phyloP scores from a whole-genome alignment of 37 sponge, comb jelly and placozoan genomes.

The Aphrocallistes beatrix region DNA sequence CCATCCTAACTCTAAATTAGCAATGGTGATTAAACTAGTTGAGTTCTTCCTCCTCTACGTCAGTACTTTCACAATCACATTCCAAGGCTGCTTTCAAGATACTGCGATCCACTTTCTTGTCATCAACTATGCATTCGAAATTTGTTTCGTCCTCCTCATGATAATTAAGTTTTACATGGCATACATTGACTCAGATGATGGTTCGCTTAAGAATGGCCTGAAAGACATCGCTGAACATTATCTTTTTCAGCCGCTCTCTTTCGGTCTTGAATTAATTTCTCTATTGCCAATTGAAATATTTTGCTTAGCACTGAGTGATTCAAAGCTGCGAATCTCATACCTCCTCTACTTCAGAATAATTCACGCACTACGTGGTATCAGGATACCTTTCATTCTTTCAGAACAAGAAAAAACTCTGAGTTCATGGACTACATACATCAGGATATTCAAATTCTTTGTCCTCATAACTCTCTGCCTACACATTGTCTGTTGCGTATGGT shows the following conservation, averaged over 20 bases:
- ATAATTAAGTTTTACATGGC: conserved; percentile 51
- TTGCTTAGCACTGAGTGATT: conserved; percentile 28
- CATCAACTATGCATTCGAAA: conserved; percentile 47
- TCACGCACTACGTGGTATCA: conserved; percentile 32
- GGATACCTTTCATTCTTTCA: conserved; percentile 33
- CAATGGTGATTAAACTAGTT: conserved; percentile 15
- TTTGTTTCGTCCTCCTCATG: conserved; percentile 44
- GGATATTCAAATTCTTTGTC: conserved; percentile 48
- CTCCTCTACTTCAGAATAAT: conserved; percentile 40
- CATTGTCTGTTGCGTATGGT: conserved; percentile 60
- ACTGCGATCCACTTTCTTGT: conserved; percentile 18
- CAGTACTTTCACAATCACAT: conserved; percentile 46
- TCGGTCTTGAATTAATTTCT: conserved; percentile 33
- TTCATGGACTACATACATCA: conserved; percentile 37
- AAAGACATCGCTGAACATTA: conserved; percentile 43
- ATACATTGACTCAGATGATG: conserved; percentile 34
- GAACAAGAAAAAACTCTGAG: conserved; percentile 34
- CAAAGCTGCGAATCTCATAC: neutral
- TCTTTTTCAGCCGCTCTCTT: conserved; percentile 31
- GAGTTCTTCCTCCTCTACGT: conserved; percentile 36
- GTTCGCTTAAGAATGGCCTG: conserved; percentile 19
- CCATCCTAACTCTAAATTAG: neutral
- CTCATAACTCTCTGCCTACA: conserved; percentile 46
- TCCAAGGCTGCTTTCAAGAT: conserved; percentile 51
- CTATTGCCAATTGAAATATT: conserved; percentile 46